Conservation (phyloP, 2,888 invertebrate genomes). For the Trypoxylon attenuatum region DNA sequence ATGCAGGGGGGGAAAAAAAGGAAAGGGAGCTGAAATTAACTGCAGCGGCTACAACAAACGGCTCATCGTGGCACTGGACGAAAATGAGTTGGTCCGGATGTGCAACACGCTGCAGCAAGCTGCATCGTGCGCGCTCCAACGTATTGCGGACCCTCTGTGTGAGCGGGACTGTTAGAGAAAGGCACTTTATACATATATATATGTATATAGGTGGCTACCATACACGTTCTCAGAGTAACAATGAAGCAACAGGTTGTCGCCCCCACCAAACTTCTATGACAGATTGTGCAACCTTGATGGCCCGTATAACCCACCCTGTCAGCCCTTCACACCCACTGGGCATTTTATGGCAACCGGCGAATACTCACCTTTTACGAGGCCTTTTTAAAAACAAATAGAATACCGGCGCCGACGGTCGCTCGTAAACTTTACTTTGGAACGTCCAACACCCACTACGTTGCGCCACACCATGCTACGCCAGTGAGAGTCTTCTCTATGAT, state of each 20-base stretch:
- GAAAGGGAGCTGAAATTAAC: constrained; percentile 42
- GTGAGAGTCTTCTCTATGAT: too few relatives aligned
- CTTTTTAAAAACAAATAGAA: constrained; percentile 50
- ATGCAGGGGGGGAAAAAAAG: too few relatives aligned
- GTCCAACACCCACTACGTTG: constrained; percentile 27
- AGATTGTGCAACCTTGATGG: constrained; percentile 62
- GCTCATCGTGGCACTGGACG: constrained; percentile 29
- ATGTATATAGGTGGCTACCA: constrained; percentile 35
- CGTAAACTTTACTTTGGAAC: constrained; percentile 43
- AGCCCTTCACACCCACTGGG: constrained; percentile 58
- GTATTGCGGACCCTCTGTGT: not conserved
- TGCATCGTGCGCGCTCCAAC: constrained; percentile 22
- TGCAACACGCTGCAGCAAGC: constrained; percentile 29
- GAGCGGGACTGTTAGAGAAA: constrained; percentile 42
- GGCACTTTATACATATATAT: constrained; percentile 46
- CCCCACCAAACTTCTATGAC: constrained; percentile 57
- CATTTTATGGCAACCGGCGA: constrained; percentile 48
- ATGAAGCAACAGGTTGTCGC: constrained; percentile 64
- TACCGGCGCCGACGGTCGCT: constrained; percentile 18
- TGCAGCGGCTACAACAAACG: constrained; percentile 41
- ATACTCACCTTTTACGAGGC: constrained; percentile 44
- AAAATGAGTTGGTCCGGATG: constrained; percentile 46
- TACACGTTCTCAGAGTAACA: constrained; percentile 58
- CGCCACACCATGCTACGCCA: too few relatives aligned
- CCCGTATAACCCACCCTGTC: constrained; percentile 59